phyloP scores from a whole-genome alignment of 2,113 vertebrate species.

The Ploceus nigricollis region DNA sequence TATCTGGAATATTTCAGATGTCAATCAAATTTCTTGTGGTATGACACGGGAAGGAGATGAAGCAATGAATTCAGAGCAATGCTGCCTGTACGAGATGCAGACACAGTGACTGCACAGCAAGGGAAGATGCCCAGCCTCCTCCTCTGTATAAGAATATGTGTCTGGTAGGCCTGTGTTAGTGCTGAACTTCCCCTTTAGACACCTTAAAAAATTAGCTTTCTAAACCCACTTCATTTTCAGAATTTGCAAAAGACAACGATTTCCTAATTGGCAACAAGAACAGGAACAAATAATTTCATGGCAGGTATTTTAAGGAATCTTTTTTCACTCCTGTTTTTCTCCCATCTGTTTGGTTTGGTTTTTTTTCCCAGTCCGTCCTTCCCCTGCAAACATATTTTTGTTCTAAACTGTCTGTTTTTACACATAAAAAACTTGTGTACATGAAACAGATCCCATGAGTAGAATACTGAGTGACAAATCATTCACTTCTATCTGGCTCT shows the following conservation, averaged over 20 bases:
- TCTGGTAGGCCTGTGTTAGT: background rate
- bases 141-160: accelerated
- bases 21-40: background rate
- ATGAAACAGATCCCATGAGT: background rate
- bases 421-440: background rate
- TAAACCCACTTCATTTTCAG: background rate
- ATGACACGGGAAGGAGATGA: background rate
- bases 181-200: background rate
- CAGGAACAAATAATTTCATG: background rate
- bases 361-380: background rate
- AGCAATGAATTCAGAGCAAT: background rate
- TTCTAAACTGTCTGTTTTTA: background rate
- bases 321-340: background rate
- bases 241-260: background rate
- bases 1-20: slow-evolving; percentile 1
- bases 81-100: accelerated
- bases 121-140: background rate
- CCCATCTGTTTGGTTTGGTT: background rate
- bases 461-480: background rate
- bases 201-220: background rate
- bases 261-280: background rate
- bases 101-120: background rate
- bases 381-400: background rate
- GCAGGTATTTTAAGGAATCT: background rate
- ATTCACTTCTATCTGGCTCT: background rate